Base-by-base conservation (phyloP, 2,888 invertebrate species). In the Hypsopygia costalis region DNA sequence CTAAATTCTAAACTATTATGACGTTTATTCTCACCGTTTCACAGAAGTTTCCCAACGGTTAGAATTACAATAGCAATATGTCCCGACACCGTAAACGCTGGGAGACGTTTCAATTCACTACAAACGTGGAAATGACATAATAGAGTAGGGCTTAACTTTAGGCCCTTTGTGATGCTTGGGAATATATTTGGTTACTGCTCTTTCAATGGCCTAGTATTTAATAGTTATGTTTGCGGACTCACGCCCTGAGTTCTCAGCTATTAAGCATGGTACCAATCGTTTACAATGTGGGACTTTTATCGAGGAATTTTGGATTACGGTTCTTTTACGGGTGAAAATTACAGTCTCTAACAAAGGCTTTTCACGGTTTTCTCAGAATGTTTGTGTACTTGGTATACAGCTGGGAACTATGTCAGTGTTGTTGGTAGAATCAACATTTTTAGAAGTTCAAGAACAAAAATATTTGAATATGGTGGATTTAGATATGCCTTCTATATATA, bases 61-160 rank as follows among this genome's bases (percentile, higher is more conserved):
- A 37, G 21, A 29, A 31, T 36, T 10, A 11, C 30, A 37, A 37
- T 30, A 20, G 30, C 10, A 12, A 36, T 31, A n/a, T 6, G 1
- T 31, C 7, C 5, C 3, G 31, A 11, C 6, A 8, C 11, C 12
- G 36, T 30, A 37, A 37, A 29, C 21, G 36, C 35, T 25, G 31
- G 11, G 8, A 37, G 30, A 37, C 30, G 30, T 36, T 36, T 36
- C 30, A 37, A 37, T 37, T 37, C 30, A 11, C 1, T 31, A 11
- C 20, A 9, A 20, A 21, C 36, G 10, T 20, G 9, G 36, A 31
- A 37, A 9, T 36, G 28, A 27, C 36, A 28, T 36, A 30, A 30
- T 29, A 37, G 30, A 12, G 12, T 11, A 37, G 30, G 30, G 20
- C 21, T 21, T 37, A 37, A 29, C 30, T 35, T 12, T 21, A 7